A percentile compares a stretch with the other conserved stretches of the same genome.
Evolutionary conservation across 2,113 vertebrate genomes (phyloP).

Genomic region (Girardinichthys multiradiatus): DNA sequence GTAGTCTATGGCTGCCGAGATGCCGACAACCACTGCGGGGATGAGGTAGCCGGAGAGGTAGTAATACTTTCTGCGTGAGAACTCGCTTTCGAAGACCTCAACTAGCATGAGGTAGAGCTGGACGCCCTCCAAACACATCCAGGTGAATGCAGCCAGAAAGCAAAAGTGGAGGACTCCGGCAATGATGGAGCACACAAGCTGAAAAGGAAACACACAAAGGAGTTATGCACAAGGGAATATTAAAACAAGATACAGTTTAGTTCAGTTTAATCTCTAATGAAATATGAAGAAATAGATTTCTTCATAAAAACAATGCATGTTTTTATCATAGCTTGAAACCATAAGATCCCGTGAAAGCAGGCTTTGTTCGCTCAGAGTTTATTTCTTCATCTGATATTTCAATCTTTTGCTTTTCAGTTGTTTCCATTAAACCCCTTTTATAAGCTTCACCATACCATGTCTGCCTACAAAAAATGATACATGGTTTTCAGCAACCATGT

Average conservation of each 20-base stretch:
- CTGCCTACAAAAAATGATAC: not conserved
- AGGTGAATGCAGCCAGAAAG: constrained; percentile 97
- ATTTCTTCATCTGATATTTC: too few species aligned
- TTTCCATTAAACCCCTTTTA: too few species aligned
- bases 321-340: not conserved
- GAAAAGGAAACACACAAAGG: constrained; percentile 41
- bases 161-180: constrained; percentile 97
- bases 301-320: not conserved
- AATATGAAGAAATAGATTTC: not conserved
- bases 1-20: constrained; percentile 96
- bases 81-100: constrained; percentile 98
- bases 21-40: constrained; percentile 92
- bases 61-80: constrained; percentile 97
- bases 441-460: not conserved
- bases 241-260: not conserved
- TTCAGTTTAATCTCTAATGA: not conserved
- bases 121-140: constrained; percentile 98
- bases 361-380: not conserved
- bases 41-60: constrained; percentile 95
- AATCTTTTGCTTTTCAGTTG: too few species aligned
- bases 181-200: constrained; percentile 96
- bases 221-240: not conserved
- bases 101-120: constrained; percentile 99
- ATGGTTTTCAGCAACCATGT: too few species aligned
- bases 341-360: not conserved